phyloP scores from a whole-genome alignment of 2,888 invertebrate species.

The Phyto melanocephala region DNA sequence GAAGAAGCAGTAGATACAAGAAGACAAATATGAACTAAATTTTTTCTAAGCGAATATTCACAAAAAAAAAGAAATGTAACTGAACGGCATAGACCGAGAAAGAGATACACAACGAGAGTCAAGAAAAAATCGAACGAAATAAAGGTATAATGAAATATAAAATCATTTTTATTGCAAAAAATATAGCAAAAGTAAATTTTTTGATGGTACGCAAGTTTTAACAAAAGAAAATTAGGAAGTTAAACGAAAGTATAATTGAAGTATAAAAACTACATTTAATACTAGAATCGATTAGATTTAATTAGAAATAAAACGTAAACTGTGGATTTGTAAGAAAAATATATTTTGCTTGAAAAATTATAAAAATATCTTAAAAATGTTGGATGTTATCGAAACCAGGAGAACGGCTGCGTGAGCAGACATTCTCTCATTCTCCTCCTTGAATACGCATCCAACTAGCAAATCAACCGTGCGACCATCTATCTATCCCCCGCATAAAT shows the following conservation, averaged over 20 bases:
- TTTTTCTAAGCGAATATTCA: slow-evolving; percentile 67
- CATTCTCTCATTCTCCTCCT: slow-evolving; percentile 48
- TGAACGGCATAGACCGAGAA: slow-evolving; percentile 61
- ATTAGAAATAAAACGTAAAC: slow-evolving; percentile 4
- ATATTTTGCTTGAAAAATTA: slow-evolving; percentile 55
- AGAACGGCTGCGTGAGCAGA: slow-evolving; percentile 76
- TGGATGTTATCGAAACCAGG: slow-evolving; percentile 77
- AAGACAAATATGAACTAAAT: slow-evolving; percentile 69
- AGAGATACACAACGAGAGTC: slow-evolving; percentile 42
- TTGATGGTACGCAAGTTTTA: slow-evolving; percentile 54
- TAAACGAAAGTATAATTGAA: slow-evolving; percentile 26
- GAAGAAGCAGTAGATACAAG: slow-evolving; percentile 72
- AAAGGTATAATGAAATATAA: slow-evolving; percentile 49
- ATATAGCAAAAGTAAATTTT: slow-evolving; percentile 52
- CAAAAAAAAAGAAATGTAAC: slow-evolving; percentile 69
- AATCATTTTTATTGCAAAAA: slow-evolving; percentile 58
- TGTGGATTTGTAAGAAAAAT: not conserved
- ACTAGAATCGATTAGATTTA: slow-evolving; percentile 18
- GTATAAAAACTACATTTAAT: slow-evolving; percentile 6
- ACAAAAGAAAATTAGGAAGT: slow-evolving; percentile 24
- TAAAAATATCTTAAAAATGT: slow-evolving; percentile 71
- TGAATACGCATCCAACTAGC: slow-evolving; percentile 6
- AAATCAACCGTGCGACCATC: not conserved
- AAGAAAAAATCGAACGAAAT: slow-evolving; percentile 65
- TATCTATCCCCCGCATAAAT: slow-evolving; percentile 49